These are phyloP conservation scores for Erethizon dorsatum DNA, from an alignment of 2,797 vertebrate genomes.

Conservation along the genomic window DNA sequence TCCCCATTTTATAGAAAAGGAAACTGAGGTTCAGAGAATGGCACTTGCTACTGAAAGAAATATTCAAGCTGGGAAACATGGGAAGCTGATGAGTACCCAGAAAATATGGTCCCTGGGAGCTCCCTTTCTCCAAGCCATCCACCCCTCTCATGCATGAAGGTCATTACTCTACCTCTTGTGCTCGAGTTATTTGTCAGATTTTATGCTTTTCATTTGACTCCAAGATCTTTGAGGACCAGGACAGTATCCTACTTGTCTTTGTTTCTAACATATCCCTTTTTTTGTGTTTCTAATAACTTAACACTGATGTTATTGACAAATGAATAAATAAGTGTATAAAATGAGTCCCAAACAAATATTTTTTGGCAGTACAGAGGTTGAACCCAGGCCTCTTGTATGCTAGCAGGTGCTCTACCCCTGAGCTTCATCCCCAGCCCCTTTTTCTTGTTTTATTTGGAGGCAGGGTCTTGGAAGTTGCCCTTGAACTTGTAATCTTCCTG, in stretches of 20 bases:
- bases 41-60: neutral
- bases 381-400: neutral
- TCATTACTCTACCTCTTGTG: neutral
- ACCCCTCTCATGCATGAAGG: neutral
- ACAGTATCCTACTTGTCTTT: neutral
- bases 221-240: neutral
- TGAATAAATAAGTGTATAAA: neutral
- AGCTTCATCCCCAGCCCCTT: neutral
- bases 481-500: neutral
- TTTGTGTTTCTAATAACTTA: neutral
- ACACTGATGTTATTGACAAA: neutral
- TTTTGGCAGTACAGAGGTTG: neutral
- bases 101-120: neutral
- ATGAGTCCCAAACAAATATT: neutral
- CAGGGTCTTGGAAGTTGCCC: neutral
- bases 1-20: neutral
- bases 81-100: neutral
- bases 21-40: neutral
- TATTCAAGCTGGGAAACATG: neutral
- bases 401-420: neutral
- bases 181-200: neutral
- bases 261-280: neutral
- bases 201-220: neutral
- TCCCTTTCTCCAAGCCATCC: neutral
- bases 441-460: neutral